phyloP scores from a whole-genome alignment of 2,113 vertebrate genomes.

The Phaethon lepturus region DNA sequence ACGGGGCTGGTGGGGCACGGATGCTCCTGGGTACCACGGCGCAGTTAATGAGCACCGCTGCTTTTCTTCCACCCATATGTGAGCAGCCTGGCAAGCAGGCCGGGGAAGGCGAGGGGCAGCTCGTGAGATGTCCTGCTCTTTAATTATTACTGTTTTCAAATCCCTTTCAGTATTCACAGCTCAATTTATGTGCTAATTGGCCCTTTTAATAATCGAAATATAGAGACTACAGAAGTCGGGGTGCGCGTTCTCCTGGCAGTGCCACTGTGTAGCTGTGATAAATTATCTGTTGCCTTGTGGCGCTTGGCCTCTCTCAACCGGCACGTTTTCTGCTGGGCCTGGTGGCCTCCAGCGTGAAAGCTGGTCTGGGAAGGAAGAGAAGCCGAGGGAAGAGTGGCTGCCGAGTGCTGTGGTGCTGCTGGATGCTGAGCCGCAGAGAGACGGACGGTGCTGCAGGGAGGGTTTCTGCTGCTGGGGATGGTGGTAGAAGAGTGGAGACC shows the following conservation, averaged over 20 bases:
- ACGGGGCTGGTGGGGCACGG: rapidly evolving
- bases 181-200: slow-evolving; percentile 59
- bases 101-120: background rate
- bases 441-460: background rate
- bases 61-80: background rate
- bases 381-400: background rate
- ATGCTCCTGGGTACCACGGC: background rate
- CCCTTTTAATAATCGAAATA: slow-evolving; percentile 50
- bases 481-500: background rate
- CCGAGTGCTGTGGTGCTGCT: too few relatives aligned
- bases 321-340: background rate
- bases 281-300: slow-evolving; percentile 12
- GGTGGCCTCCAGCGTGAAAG: background rate
- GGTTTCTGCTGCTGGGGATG: background rate
- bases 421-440: background rate
- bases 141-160: slow-evolving; percentile 61
- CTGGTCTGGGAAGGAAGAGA: background rate
- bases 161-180: slow-evolving; percentile 59
- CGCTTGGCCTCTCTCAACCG: background rate
- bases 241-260: background rate
- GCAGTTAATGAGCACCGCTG: background rate
- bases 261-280: background rate
- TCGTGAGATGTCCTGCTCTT: background rate
- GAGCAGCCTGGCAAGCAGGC: background rate
- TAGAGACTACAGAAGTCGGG: background rate